These are phyloP conservation scores for Meleagris gallopavo DNA, from an alignment of 2,113 vertebrate species.

Conservation along the genomic window DNA sequence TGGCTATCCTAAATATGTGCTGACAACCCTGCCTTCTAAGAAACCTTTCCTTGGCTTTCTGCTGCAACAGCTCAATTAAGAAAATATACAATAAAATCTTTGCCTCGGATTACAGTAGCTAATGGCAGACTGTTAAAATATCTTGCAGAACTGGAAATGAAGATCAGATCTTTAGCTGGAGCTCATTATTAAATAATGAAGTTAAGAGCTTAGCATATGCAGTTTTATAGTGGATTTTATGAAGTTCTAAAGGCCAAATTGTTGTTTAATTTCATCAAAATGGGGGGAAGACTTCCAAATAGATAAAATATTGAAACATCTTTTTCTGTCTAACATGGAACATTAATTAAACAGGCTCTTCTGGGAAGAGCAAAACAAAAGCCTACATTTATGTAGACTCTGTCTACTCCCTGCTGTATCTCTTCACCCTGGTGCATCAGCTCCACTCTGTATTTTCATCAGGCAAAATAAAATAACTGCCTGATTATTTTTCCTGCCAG, in stretches of 20 bases:
- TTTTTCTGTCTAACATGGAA: not conserved
- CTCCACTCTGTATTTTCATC: not conserved
- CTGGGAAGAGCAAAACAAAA: not conserved
- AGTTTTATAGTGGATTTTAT: constrained; percentile 32
- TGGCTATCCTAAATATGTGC: not conserved
- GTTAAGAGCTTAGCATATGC: not conserved
- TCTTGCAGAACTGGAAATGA: constrained; percentile 4
- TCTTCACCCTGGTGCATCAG: not conserved
- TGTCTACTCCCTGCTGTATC: not conserved
- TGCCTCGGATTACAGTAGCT: not conserved
- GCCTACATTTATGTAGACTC: not conserved
- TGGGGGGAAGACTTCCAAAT: not conserved
- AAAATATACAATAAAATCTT: not conserved
- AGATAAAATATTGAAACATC: not conserved
- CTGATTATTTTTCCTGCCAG: not conserved
- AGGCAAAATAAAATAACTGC: not conserved
- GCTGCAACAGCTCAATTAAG: not conserved
- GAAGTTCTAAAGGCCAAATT: not conserved
- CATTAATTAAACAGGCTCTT: constrained; percentile 29
- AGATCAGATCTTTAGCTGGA: constrained; percentile 7
- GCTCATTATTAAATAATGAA: constrained; percentile 26
- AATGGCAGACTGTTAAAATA: not conserved
- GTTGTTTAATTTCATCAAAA: constrained; percentile 35
- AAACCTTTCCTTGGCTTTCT: not conserved
- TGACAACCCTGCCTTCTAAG: not conserved